phyloP scores from a whole-genome alignment of 2,888 invertebrate genomes.

The Chironomus tentans region DNA sequence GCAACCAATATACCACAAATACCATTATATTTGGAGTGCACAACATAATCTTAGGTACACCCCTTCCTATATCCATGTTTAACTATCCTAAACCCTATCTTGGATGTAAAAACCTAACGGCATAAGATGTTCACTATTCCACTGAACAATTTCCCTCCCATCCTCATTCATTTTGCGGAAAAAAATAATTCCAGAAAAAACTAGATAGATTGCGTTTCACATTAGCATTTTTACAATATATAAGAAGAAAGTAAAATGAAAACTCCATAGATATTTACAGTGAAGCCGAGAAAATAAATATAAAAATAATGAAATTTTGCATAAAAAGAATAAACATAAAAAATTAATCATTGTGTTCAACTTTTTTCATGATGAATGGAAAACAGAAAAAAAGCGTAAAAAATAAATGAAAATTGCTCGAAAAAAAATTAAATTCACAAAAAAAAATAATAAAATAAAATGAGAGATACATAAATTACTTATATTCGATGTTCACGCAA shows the following conservation, averaged over 20 bases:
- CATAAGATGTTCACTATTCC: no score
- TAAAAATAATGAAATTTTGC: background rate
- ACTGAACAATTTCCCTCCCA: no score
- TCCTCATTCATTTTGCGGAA: no score
- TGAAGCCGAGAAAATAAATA: background rate
- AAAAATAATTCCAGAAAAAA: background rate
- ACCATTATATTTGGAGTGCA: no score
- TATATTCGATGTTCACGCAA: background rate
- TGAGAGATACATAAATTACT: background rate
- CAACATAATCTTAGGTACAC: no score
- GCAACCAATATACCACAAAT: no score
- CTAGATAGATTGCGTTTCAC: constrained; percentile 5
- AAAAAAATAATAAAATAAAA: background rate
- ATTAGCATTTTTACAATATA: background rate
- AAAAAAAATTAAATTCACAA: background rate
- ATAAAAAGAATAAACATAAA: background rate
- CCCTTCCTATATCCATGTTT: no score
- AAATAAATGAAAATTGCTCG: background rate
- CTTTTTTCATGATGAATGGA: background rate
- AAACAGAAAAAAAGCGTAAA: background rate
- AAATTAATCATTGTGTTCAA: constrained; percentile 1
- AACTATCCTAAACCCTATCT: no score
- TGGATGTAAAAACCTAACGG: no score
- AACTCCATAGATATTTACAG: background rate
- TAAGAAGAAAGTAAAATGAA: background rate